Evolutionary conservation across 2,797 vertebrate species (phyloP).

Genomic region (Morus bassanus): DNA sequence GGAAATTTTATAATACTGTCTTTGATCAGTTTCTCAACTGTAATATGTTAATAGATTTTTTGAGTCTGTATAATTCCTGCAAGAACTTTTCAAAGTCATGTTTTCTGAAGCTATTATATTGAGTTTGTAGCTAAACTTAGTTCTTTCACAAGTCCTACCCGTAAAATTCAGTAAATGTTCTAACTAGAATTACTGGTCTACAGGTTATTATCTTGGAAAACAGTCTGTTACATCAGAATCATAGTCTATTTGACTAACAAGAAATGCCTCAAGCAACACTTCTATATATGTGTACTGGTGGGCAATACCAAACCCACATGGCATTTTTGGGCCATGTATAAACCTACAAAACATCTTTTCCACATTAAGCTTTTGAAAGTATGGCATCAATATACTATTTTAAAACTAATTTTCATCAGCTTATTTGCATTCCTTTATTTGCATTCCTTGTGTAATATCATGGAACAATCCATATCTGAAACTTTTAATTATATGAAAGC

Average conservation of each 20-base stretch:
- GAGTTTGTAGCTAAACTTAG: background rate
- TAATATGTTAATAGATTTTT: slow-evolving; percentile 33
- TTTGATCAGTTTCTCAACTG: slow-evolving; percentile 39
- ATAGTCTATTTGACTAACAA: background rate
- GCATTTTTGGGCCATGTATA: background rate
- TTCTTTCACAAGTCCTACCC: background rate
- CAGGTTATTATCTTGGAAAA: background rate
- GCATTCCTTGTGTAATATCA: background rate
- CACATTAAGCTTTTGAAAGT: background rate
- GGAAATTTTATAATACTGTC: slow-evolving; percentile 22
- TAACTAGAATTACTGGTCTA: background rate
- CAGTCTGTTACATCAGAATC: background rate
- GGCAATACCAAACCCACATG: background rate
- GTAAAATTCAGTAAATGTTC: background rate
- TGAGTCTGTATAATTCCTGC: background rate
- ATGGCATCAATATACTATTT: background rate
- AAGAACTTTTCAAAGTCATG: slow-evolving; percentile 32
- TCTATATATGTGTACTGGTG: background rate
- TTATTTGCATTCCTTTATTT: background rate
- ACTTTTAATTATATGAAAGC: background rate
- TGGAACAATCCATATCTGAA: background rate
- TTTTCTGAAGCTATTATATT: slow-evolving; percentile 4
- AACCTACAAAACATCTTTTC: background rate
- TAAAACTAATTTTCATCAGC: background rate
- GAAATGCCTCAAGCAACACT: background rate